Percentiles rank a stretch among this genome's conserved stretches.
phyloP scores from a whole-genome alignment of 2,888 invertebrate species.

The Amphiduros pacificus region DNA sequence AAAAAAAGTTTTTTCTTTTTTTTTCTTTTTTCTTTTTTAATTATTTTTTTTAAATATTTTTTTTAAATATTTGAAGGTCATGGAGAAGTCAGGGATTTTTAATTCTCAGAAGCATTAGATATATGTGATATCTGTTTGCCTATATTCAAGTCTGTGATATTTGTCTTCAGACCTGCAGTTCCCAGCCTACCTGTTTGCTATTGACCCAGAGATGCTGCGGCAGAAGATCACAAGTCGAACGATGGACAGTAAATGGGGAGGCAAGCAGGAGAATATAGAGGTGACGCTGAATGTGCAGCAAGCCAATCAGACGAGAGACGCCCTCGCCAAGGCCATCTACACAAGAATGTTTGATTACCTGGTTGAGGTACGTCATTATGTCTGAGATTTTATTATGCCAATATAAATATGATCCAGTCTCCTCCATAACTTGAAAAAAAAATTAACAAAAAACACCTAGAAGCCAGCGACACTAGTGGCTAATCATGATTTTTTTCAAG shows the following conservation, averaged over 20 bases:
- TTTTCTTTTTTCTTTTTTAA: too few species aligned
- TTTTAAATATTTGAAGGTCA: too few species aligned
- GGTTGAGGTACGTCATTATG: slow-evolving; percentile 61
- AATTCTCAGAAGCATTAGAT: too few species aligned
- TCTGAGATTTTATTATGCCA: too few species aligned
- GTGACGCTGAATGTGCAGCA: slow-evolving; percentile 67
- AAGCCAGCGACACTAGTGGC: too few species aligned
- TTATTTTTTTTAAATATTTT: background rate
- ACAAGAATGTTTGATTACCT: slow-evolving; percentile 69
- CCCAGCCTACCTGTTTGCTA: slow-evolving; percentile 68
- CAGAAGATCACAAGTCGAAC: slow-evolving; percentile 67
- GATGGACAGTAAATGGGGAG: slow-evolving; percentile 73
- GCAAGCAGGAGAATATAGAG: slow-evolving; percentile 68
- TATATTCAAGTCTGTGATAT: background rate
- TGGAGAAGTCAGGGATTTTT: too few species aligned
- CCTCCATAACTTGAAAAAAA: too few species aligned
- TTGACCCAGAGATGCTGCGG: slow-evolving; percentile 64
- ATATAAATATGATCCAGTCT: too few species aligned
- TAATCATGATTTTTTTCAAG: too few species aligned
- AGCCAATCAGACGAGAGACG: slow-evolving; percentile 69
- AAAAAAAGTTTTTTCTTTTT: too few species aligned
- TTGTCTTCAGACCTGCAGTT: slow-evolving; percentile 65
- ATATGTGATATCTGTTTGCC: too few species aligned
- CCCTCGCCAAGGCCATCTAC: slow-evolving; percentile 70
- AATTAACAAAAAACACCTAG: too few species aligned